Base-by-base conservation (phyloP, 2,888 invertebrate species). In the Ariolimax columbianus region DNA sequence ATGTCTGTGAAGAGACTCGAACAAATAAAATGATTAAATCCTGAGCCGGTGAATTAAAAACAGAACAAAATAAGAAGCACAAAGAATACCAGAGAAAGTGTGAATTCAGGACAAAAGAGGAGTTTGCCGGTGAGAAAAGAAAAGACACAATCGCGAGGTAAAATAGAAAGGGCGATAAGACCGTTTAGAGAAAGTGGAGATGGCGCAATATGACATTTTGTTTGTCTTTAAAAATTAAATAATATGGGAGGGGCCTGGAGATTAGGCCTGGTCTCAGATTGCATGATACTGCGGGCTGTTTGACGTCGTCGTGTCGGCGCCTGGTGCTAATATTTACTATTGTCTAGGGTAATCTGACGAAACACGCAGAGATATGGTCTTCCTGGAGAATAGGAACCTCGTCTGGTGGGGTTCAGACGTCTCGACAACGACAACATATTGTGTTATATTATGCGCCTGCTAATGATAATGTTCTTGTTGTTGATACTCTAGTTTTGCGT, bases 141-240 rank as follows among this genome's bases (percentile, higher is more conserved):
- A 33, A 4, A 33, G 30, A 51, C 51, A 36, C 14, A 26, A 72
- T 26, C 23, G 40, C 26, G 26, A 70, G 38, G 36, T 1, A 33
- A 51, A 77, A 30, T 30, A 30, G 33, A 38, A 30, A 7, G 3
- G 26, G 77, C 33, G 79, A 80, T 68, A 68, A 80, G 68, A 38
- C 55, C 70, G 72, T 55, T 70, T 33, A 17, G 72, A 23, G 81
- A 72, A 81, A 70, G 3, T n/a, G 26, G 55, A 51, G 51, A 70
- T 36, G 72, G 51, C 1, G 33, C 33, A 68, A 36, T 30, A 17
- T 79, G 79, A 79, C 79, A 79, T 68, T 59, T n/a, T 79, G 66
- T 79, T 79, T 79, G 79, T 43, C 79, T 79, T 79, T 79, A 47
- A 68, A 79, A 79, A 79, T 79, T 63, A 79, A 79, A 63, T 79